Evolutionary conservation across 2,888 invertebrate genomes (phyloP).

Genomic region (Sminthurides aquaticus): DNA sequence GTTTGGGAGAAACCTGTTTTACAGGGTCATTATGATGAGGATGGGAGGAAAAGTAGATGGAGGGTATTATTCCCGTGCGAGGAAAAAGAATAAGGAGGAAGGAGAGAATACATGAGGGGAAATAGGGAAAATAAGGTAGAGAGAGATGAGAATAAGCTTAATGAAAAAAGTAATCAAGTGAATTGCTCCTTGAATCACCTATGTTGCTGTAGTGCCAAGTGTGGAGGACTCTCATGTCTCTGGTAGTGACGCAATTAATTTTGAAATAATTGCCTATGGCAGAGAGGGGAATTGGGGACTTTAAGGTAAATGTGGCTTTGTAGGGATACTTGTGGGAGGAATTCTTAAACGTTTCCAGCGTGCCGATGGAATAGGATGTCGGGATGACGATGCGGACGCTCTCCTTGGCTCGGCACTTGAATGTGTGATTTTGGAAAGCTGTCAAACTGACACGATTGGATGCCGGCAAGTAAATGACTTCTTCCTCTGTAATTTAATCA

Average conservation of each 20-base stretch:
- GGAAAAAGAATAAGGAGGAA: no score
- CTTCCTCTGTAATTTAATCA: conserved; percentile 14
- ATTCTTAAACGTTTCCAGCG: conserved; percentile 31
- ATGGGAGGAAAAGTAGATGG: no score
- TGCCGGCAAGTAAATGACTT: conserved; percentile 10
- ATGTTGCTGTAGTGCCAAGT: conserved; percentile 39
- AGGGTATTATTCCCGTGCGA: no score
- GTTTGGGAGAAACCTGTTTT: no score
- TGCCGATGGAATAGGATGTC: conserved; percentile 32
- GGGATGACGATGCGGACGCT: conserved; percentile 29
- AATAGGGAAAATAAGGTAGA: no score
- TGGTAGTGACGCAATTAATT: conserved; percentile 37
- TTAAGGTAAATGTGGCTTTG: conserved; percentile 29
- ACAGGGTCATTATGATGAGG: no score
- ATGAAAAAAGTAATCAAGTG: no score
- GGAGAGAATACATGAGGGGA: no score
- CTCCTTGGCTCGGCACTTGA: conserved; percentile 37
- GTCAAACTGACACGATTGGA: conserved; percentile 14
- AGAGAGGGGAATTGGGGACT: conserved; percentile 33
- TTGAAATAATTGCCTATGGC: conserved; percentile 38
- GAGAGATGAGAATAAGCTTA: no score
- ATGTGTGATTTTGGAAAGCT: conserved; percentile 31
- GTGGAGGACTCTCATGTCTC: conserved; percentile 31
- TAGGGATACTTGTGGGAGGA: conserved; percentile 30
- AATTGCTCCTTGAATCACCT: no score